Conservation (phyloP, 2,113 vertebrate genomes). For the Egretta garzetta region DNA sequence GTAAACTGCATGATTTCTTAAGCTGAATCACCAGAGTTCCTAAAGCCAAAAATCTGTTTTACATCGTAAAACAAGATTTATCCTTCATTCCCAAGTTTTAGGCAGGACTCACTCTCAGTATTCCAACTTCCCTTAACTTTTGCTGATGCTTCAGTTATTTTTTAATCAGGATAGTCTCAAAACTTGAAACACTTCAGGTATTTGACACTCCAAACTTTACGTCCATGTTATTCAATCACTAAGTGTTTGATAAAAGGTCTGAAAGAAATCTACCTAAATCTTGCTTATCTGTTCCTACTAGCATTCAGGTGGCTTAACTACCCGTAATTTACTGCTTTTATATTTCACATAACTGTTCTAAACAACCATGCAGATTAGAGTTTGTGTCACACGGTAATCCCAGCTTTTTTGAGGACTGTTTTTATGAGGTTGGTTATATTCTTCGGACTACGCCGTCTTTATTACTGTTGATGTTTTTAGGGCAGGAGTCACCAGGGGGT, state of each 20-base stretch:
- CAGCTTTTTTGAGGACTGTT: background rate
- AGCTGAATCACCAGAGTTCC: background rate
- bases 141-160: background rate
- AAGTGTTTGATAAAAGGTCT: background rate
- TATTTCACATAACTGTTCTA: background rate
- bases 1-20: background rate
- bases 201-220: background rate
- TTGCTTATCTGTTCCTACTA: background rate
- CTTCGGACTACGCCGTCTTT: background rate
- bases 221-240: fast-evolving
- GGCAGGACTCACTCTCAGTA: background rate
- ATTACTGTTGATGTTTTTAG: background rate
- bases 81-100: background rate
- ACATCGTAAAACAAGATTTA: background rate
- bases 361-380: background rate
- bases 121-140: background rate
- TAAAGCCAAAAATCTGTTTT: background rate
- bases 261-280: background rate
- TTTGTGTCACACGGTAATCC: background rate
- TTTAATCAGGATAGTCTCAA: background rate
- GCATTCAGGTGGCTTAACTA: background rate
- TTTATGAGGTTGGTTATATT: background rate
- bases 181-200: background rate
- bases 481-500: background rate
- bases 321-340: background rate